Percentiles rank a stretch among this genome's conserved stretches.
phyloP scores from a whole-genome alignment of 1,140 invertebrate species.

The Laupala kohalensis region DNA sequence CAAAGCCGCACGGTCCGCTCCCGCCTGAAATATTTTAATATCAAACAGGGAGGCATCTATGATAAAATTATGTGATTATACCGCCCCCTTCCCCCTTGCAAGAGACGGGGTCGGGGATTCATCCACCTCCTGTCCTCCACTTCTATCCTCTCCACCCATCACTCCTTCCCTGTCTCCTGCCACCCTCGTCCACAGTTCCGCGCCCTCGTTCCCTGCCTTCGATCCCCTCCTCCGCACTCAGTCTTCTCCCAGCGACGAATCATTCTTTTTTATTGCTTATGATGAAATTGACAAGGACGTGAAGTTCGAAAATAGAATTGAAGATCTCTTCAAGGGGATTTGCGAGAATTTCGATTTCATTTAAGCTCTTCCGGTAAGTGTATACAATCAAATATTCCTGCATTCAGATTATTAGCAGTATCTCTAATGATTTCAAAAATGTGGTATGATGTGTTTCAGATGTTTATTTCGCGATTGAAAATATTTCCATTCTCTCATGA shows the following conservation, averaged over 20 bases:
- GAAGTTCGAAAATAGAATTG: background rate
- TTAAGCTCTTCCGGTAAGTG: background rate
- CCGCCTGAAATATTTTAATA: slow-evolving; percentile 19
- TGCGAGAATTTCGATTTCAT: background rate
- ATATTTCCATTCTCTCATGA: too few relatives aligned
- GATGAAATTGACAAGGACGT: background rate
- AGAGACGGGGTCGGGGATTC: background rate
- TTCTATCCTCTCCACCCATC: background rate
- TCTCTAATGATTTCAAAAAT: too few relatives aligned
- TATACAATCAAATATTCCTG: background rate
- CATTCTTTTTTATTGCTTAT: background rate
- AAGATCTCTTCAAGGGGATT: background rate
- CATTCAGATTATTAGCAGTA: too few relatives aligned
- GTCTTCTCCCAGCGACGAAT: background rate
- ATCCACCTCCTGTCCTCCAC: background rate
- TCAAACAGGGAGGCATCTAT: slow-evolving; percentile 16
- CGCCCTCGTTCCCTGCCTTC: background rate
- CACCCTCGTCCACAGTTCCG: background rate
- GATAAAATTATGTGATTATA: slow-evolving; percentile 19
- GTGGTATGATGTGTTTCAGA: too few relatives aligned
- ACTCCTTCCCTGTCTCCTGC: background rate
- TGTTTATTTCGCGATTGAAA: too few relatives aligned
- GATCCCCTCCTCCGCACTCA: background rate
- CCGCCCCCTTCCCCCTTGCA: background rate
- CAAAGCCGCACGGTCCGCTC: slow-evolving; percentile 16